Base-by-base conservation (phyloP, 2,797 vertebrate species). In the Tadarida brasiliensis region DNA sequence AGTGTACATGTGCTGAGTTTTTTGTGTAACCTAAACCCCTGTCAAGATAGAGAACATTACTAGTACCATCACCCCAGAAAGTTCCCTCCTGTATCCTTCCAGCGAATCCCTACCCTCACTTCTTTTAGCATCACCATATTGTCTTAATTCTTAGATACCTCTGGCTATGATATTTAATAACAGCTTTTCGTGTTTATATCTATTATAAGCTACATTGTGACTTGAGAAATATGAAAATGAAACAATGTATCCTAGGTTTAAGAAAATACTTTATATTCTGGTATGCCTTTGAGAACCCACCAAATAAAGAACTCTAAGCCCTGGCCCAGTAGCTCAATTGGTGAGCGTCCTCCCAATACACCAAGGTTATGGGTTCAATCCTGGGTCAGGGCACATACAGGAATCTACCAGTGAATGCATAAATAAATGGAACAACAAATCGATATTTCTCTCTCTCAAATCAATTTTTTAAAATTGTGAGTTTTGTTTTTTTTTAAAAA, bases 131-230 rank as follows among this genome's bases (percentile, higher is more conserved):
- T 35, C 4, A 0, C 33, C n/a, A 28, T 26, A 30, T 68, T 95
- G 70, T 54, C 67, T 65, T 76, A 80, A 39, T 87, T 78, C 70
- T 94, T 73, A 88, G 61, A 59, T 80, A 22, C 44, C 2, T 14
- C 10, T 61, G 30, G 39, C 57, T 93, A 35, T 81, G 73, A 61
- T 87, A 93, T 56, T 93, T 94, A 93, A 65, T 94, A 95, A 68
- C 33, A 65, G 5, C 56, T 57, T 94, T 95, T 84, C 4, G 1
- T 68, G n/a, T 70, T 96, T 30, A 10, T 90, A 35, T 91, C 77
- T 83, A 33, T 73, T 63, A 56, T 44, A 90, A 65, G 59, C 86
- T 91, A 94, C 47, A 49, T 63, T 92, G 78, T 93, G 39, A 87
- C 26, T 51, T 54, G n/a, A 83, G 73, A 93, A 91, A 49, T 90